Base-by-base conservation (phyloP, 2,888 invertebrate species). In the Eupithecia abbreviata region DNA sequence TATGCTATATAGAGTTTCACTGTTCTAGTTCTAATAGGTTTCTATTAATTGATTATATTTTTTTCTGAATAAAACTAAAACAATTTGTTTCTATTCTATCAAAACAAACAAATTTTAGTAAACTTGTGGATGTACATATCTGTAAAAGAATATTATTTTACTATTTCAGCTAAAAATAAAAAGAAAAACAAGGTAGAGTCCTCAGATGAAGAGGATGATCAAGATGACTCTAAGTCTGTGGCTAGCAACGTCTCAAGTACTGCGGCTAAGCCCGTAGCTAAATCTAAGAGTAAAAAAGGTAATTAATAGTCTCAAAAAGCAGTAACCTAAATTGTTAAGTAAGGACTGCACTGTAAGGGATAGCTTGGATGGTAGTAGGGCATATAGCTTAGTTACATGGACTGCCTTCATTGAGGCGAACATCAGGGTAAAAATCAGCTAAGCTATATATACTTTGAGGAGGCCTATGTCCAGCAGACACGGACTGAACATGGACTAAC, bases 121-220 rank as follows among this genome's bases (percentile, higher is more conserved):
- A 30, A 65, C 6, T 41, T 4, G 5, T 13, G 65, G 6, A 65
- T 65, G 65, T 58, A 58, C 18, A 9, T n/a, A 10, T 3, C 58
- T 55, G n/a, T 55, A 18, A 2, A 18, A 18, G 3, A 18, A 15
- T n/a, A 42, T 15, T 43, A 45, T 68, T 43, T 42, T 30, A 30
- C 43, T 15, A n/a, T 74, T 86, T n/a, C 79, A 93, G 93, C 88
- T 67, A 93, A 92, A 87, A 93, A 90, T 85, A 92, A 91, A 88
- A 95, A 94, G 89, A 95, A 92, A 86, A 85, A 84, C 77, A 89
- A 89, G 82, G 93, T 88, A 68, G 95, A 95, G 78, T 95, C 95
- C 83, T 95, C 95, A 75, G 96, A 96, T 80, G 96, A 96, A 74
- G 93, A 93, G 42, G 92, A 80, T 9, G 82, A 92, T 13, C 86